Conservation (phyloP, 1,140 invertebrate genomes). For the Apis laboriosa region DNA sequence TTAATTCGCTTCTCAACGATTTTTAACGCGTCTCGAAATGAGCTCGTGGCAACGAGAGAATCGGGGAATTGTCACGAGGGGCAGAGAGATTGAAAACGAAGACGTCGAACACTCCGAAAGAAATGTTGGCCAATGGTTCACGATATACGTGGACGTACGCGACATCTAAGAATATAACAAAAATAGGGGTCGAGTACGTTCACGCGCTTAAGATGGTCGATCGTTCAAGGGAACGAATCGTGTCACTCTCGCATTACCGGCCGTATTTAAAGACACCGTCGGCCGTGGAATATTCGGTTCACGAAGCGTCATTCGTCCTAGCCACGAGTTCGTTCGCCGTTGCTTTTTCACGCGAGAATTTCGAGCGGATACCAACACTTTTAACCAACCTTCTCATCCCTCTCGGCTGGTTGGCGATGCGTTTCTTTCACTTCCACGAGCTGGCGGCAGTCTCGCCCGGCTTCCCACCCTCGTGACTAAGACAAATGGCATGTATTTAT, state of each 20-base stretch:
- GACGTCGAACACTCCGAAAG: conserved; percentile 1
- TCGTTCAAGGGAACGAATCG: conserved; percentile 63
- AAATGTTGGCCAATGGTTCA: conserved; percentile 25
- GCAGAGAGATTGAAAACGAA: conserved; percentile 8
- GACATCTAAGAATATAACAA: neutral
- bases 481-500: conserved; percentile 70
- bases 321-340: neutral
- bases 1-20: neutral
- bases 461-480: conserved; percentile 55
- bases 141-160: neutral
- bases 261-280: conserved; percentile 37
- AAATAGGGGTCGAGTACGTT: conserved; percentile 25
- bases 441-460: conserved; percentile 13
- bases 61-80: neutral
- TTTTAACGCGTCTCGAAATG: neutral
- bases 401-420: conserved; percentile 11
- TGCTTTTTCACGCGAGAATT: conserved; percentile 43
- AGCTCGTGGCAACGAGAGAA: neutral
- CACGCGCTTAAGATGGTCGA: conserved; percentile 38
- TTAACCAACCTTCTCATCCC: conserved; percentile 17
- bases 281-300: conserved; percentile 40
- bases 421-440: conserved; percentile 38
- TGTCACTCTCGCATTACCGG: neutral
- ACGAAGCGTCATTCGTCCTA: conserved; percentile 9
- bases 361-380: conserved; percentile 24